Percentiles rank a stretch among this genome's conserved stretches.
These are phyloP conservation scores for Chymomyza fuscimana DNA, from an alignment of 2,888 invertebrate species.

Conservation along the genomic window DNA sequence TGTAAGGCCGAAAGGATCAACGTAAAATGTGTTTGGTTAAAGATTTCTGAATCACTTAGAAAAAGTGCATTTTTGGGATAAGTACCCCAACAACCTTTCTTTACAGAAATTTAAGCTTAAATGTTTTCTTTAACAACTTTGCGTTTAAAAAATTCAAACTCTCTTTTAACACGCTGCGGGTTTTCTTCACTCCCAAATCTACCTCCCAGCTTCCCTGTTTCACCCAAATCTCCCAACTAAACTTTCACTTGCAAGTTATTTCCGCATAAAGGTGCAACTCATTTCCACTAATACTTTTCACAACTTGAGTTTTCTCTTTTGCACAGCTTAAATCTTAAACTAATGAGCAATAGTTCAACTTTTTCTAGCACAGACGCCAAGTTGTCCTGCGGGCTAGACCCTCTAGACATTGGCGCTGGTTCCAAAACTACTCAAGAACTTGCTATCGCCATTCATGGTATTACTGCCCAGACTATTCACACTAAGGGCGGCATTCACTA, in stretches of 20 bases:
- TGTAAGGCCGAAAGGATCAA: too few species aligned
- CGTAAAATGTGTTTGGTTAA: too few species aligned
- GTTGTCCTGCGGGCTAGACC: not conserved
- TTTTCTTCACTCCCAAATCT: too few species aligned
- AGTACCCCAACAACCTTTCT: too few species aligned
- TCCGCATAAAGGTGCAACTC: too few species aligned
- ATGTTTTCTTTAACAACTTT: too few species aligned
- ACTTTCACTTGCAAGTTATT: not conserved
- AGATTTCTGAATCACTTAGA: too few species aligned
- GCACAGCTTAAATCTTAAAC: slow-evolving; percentile 22
- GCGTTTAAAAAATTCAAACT: too few species aligned
- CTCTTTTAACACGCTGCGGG: too few species aligned
- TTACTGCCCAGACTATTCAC: slow-evolving; percentile 44
- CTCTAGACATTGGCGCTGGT: slow-evolving; percentile 78
- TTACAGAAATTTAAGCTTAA: too few species aligned
- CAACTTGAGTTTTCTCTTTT: slow-evolving; percentile 2
- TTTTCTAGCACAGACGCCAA: not conserved
- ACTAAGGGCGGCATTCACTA: slow-evolving; percentile 52
- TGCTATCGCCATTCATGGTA: slow-evolving; percentile 68
- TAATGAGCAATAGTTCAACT: slow-evolving; percentile 55
- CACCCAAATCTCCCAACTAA: slow-evolving; percentile 22
- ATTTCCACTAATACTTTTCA: not conserved
- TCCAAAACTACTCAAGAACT: slow-evolving; percentile 80
- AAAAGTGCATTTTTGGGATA: too few species aligned
- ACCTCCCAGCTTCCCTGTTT: not conserved